These are phyloP conservation scores for Erebia aethiops DNA, from an alignment of 2,888 invertebrate species.

Conservation along the genomic window DNA sequence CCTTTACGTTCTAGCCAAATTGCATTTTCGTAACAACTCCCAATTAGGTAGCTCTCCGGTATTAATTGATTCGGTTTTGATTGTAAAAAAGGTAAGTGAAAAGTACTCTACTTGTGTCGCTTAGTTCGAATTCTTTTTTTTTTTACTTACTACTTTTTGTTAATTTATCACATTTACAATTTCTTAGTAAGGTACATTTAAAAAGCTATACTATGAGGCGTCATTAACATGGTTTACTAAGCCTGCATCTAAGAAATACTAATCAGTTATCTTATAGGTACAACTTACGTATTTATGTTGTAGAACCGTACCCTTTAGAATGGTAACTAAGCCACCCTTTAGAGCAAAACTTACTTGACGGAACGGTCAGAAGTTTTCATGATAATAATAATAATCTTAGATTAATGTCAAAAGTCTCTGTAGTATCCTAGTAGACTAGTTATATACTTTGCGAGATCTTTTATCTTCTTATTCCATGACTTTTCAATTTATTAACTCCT, in stretches of 20 bases:
- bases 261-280: background rate
- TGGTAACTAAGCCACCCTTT: background rate
- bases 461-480: background rate
- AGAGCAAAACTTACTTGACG: background rate
- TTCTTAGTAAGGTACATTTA: background rate
- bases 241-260: no score
- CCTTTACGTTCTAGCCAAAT: constrained; percentile 32
- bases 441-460: background rate
- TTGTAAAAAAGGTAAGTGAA: constrained; percentile 12
- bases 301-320: background rate
- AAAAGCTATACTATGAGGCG: no score
- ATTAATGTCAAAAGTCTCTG: background rate
- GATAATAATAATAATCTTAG: background rate
- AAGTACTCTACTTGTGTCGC: background rate
- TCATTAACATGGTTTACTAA: no score
- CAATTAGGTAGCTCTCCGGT: constrained; percentile 20
- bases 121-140: background rate
- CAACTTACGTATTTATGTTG: background rate
- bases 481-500: background rate
- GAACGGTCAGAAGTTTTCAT: background rate
- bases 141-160: background rate
- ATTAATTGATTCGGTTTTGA: constrained; percentile 25
- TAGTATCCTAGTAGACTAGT: no score
- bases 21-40: constrained; percentile 27
- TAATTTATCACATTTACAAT: background rate